Conservation (phyloP, 2,797 vertebrate species). For the Tachyglossus aculeatus region DNA sequence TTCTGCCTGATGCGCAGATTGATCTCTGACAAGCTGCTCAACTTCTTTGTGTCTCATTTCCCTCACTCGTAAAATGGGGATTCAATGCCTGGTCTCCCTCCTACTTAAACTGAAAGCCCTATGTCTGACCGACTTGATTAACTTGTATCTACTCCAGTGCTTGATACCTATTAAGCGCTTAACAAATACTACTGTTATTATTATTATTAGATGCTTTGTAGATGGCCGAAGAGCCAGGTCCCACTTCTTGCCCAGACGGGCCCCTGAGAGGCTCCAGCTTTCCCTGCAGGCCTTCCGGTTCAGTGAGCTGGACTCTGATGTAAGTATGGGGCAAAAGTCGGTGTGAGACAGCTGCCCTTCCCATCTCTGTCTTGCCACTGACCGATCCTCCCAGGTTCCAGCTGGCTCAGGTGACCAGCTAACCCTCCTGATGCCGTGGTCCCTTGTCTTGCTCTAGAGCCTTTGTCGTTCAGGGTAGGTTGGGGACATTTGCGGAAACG, state of each 20-base stretch:
- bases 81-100: neutral
- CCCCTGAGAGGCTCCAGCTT: neutral
- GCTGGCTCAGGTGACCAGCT: too few relatives aligned
- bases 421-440: neutral
- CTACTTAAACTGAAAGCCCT: neutral
- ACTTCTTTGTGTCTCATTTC: neutral
- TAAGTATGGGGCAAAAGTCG: rapidly evolving
- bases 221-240: neutral
- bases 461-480: rapidly evolving
- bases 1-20: too few relatives aligned
- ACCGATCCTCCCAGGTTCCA: neutral
- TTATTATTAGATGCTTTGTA: constrained; percentile 4
- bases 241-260: neutral
- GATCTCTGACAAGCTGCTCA: neutral
- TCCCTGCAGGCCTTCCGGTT: constrained; percentile 28
- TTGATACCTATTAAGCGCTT: too few relatives aligned
- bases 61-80: neutral
- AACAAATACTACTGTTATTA: too few relatives aligned
- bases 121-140: neutral
- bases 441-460: too few relatives aligned
- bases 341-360: rapidly evolving
- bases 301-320: neutral
- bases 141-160: too few relatives aligned
- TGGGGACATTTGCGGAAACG: neutral
- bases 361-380: neutral